Evolutionary conservation across 2,113 vertebrate genomes (phyloP).

Genomic region (Cranoglanis bouderius): DNA sequence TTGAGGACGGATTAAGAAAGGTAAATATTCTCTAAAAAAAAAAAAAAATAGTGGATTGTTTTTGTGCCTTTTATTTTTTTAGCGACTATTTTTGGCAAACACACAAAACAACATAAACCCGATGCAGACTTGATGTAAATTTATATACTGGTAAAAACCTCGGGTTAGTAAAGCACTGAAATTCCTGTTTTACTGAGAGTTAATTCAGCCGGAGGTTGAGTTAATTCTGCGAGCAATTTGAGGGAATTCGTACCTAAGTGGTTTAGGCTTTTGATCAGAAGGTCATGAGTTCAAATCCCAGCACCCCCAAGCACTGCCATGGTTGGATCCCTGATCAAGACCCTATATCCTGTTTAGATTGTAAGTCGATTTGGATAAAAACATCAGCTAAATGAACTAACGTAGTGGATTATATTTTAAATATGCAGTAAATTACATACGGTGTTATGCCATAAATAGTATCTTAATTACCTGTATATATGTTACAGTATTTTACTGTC

Average conservation of each 20-base stretch:
- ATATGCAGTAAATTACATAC: too few species aligned
- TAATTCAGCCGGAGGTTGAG: not conserved
- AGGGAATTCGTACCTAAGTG: not conserved
- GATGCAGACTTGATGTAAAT: not conserved
- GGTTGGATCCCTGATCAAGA: not conserved
- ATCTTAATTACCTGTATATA: too few species aligned
- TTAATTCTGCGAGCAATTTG: not conserved
- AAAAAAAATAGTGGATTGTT: not conserved
- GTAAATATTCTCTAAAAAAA: not conserved
- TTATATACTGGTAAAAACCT: not conserved
- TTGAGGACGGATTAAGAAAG: not conserved
- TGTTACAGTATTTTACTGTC: too few species aligned
- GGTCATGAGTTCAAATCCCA: not conserved
- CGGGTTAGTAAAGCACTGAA: not conserved
- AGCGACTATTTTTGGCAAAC: not conserved
- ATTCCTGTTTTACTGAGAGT: not conserved
- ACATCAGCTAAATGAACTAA: not conserved
- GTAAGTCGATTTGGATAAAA: not conserved
- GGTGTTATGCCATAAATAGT: too few species aligned
- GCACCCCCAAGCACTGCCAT: not conserved
- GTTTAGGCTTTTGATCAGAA: not conserved
- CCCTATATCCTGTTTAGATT: not conserved
- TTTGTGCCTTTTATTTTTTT: not conserved
- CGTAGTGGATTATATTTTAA: not conserved
- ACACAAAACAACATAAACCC: not conserved